Evolutionary conservation across 30 jellyfish, hydroid and myxozoan species (phyloP), one percentile per base, ranked within the genome.

Genomic region (Pseudorhiza aurosa): DNA sequence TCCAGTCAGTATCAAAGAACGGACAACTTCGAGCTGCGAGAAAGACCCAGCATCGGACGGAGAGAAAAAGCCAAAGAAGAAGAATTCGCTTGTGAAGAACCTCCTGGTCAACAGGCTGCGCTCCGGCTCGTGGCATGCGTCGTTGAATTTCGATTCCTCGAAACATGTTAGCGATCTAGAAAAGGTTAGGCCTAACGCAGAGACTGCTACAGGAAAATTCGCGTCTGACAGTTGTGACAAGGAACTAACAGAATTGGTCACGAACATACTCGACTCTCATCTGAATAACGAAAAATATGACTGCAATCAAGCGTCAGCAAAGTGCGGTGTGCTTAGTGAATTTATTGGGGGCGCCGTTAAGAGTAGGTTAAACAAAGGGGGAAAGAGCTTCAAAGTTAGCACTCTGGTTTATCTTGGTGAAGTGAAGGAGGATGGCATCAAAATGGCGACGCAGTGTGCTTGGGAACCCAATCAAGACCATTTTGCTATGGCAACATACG

Each of bases 401-500:
- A 96, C 96, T 14, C 55, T 75, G 10, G 96, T 91, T 27, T 91
- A 31, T 53, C 75, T 91, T 77, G 98, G 96, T 17, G 96, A 91
- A 67, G 68, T 73, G 50, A 60, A 31, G 8, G 98, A 86, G 8
- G 83, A 73, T 36, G 98, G 96, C 8, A 91, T 91, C 42, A 67
- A 94, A 22, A 77, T 91, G 83, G 98, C 96, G 51, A 85, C 98
- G 18, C 98, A 91, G 73, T 91, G 98, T 72, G 78, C 91, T 1
- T 91, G 90, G 90, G 90, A 71, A 19, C 96, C 95, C 65, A 49
- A 24, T 28, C 96, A 82, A 45, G 98, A 91, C 56, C 85, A 65
- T 10, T 91, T 85, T 81, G 96, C 96, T 37, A 85, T 94, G 88
- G 87, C 96, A 36, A 85, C 98, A 17, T 91, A 47, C 32, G 96